Base-by-base conservation (phyloP, 2,113 vertebrate species). In the Fulica atra region DNA sequence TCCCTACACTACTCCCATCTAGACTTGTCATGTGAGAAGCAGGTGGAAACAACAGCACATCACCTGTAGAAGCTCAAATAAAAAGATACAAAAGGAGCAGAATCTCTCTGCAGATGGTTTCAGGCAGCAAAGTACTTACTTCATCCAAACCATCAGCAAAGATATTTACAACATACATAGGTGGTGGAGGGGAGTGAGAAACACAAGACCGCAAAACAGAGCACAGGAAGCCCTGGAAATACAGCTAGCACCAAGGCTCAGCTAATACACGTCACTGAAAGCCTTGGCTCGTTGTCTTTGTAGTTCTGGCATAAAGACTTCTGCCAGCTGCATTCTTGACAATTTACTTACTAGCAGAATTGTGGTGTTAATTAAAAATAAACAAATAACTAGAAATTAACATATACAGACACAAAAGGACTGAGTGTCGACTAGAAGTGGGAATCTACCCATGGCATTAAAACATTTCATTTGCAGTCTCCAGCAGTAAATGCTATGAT, bases 381-480 rank as follows among this genome's bases (percentile, higher is more conserved):
- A 91, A 69, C 38, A 88, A 50, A 63, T 9, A 13, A 69, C 23
- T 66, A 11, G 68, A 38, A 64, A 51, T 14, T 29, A 13, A 26
- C 2, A 7, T 5, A 28, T 10, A 78, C 19, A 77, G 19, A 70
- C 10, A n/a, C 28, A 33, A 83, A 81, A 40, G 20, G 21, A 76
- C 26, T 6, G 65, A 42, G 23, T 50, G 79, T 42, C 50, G 33
- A 46, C 56, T 70, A 88, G 29, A 78, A 61, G 38, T 28, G 50
- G 12, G 10, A 94, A 74, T 42, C 33, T 63, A 81, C 51, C 21
- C 71, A 28, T 12, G 17, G 11, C 54, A 19, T 56, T 38, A 73
- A 92, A 95, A 83, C 16, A 85, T 59, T 86, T 82, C 25, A 71
- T 76, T 59, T 91, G 60, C 36, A 88, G 36, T 44, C 44, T n/a